Evolutionary conservation across 1,140 invertebrate species (phyloP).

Genomic region (Portunus trituberculatus): DNA sequence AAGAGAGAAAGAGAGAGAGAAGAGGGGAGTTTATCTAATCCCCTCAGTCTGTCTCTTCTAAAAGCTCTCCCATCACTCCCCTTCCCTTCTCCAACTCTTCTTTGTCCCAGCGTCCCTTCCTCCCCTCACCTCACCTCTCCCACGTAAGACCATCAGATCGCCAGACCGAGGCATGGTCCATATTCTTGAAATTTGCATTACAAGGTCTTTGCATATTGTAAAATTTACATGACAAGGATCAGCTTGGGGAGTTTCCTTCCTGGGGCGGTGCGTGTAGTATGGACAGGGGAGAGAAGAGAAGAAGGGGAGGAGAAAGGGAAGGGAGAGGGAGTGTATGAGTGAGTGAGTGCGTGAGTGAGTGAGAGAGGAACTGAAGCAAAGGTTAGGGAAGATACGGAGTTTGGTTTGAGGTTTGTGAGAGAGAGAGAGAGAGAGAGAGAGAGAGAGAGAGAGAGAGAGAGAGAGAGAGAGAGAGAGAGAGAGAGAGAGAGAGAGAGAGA

Average conservation of each 20-base stretch:
- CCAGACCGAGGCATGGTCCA: background rate
- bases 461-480: too few species aligned
- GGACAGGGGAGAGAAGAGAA: background rate
- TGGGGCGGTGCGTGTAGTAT: background rate
- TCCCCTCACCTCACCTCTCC: background rate
- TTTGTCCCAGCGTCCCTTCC: background rate
- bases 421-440: slow-evolving; percentile 20
- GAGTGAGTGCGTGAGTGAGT: background rate
- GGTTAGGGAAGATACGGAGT: background rate
- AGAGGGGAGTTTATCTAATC: too few species aligned
- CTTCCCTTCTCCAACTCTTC: background rate
- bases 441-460: slow-evolving; percentile 9
- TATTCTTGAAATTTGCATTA: background rate
- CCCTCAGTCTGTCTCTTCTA: too few species aligned
- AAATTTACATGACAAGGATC: slow-evolving; percentile 14
- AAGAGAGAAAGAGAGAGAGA: too few species aligned
- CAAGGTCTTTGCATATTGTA: slow-evolving; percentile 22
- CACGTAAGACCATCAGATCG: background rate
- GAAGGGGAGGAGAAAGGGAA: background rate
- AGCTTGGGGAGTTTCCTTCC: slow-evolving; percentile 8
- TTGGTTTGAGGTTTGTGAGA: background rate
- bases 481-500: slow-evolving; percentile 6
- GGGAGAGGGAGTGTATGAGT: background rate
- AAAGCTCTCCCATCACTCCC: too few species aligned
- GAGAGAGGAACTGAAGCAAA: background rate